Base-by-base conservation (phyloP, 2,797 vertebrate genomes). In the Halcyon smyrnensis region DNA sequence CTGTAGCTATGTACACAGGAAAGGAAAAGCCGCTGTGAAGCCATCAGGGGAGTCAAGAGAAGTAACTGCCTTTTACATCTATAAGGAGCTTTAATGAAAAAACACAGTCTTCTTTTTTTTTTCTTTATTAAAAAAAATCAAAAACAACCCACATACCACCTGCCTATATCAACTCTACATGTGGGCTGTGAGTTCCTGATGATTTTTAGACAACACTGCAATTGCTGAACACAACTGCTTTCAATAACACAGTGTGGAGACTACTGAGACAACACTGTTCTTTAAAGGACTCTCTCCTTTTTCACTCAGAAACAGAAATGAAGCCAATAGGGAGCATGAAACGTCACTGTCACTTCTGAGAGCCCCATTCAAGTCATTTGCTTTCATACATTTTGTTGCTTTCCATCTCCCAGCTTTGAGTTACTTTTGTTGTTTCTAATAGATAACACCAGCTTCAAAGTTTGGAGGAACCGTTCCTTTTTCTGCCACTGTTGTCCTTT, bases 401-500 rank as follows among this genome's bases (percentile, higher is more conserved):
- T 95, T 87, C 93, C 32, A 64, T 90, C 89, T 96, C 82, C 25
- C 16, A 9, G 84, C 37, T 92, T 87, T 87, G 64, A 87, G 45
- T 25, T 92, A 46, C 89, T 92, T 93, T 83, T 92, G 76, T 93
- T 95, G 84, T 81, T 93, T 71, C 89, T 89, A 77, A 71, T 71
- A 93, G 89, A 91, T 94, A 96, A 93, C 54, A 68, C 65, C 41
- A 79, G 32, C 91, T 95, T 92, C 76, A 88, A 93, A 85, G 68
- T 95, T 89, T 70, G 63, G 63, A 90, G 37, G 19, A 95, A 68
- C 39, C 7, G 1, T n/a, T 89, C 57, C 46, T 85, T 48, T 48
- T 71, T 70, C 39, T 92, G 62, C 30, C 0, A 1, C 59, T 63
- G 43, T 90, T 93, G 85, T 91, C 30, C 46, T 70, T 94, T 88